Percentiles rank a stretch among this genome's conserved stretches.
phyloP scores from a whole-genome alignment of 2,113 vertebrate species.

The Ammodytes dubius region DNA sequence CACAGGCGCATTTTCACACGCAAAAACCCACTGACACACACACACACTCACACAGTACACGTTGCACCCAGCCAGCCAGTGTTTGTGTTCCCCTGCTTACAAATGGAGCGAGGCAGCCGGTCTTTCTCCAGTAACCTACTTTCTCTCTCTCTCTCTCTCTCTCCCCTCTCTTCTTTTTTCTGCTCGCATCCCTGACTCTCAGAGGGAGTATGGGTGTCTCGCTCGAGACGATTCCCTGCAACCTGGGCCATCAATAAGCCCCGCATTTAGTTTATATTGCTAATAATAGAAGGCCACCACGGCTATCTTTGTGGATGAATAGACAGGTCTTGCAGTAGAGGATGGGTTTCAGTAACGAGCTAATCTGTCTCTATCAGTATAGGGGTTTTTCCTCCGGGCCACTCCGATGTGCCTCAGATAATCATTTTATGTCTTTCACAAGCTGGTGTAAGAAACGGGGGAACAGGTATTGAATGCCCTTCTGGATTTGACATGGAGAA shows the following conservation, averaged over 20 bases:
- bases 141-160: slow-evolving; percentile 33
- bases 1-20: slow-evolving; percentile 21
- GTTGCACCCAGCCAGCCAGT: slow-evolving; percentile 46
- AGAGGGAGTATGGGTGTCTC: slow-evolving; percentile 62
- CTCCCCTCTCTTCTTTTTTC: slow-evolving; percentile 25
- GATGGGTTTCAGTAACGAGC: slow-evolving; percentile 50
- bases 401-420: slow-evolving; percentile 45
- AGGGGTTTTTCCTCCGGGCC: slow-evolving; percentile 35
- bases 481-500: slow-evolving; percentile 19
- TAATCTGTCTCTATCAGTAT: slow-evolving; percentile 57
- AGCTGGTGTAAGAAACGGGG: slow-evolving; percentile 25
- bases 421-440: slow-evolving; percentile 58
- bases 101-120: slow-evolving; percentile 63
- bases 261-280: slow-evolving; percentile 54
- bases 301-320: slow-evolving; percentile 55
- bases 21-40: slow-evolving; percentile 23
- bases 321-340: slow-evolving; percentile 26
- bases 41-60: slow-evolving; percentile 36
- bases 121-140: slow-evolving; percentile 76
- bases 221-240: slow-evolving; percentile 48
- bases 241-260: slow-evolving; percentile 57
- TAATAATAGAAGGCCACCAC: slow-evolving; percentile 61
- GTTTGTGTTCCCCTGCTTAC: slow-evolving; percentile 55
- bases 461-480: slow-evolving; percentile 44
- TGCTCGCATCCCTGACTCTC: slow-evolving; percentile 42